Evolutionary conservation across 2,888 invertebrate genomes (phyloP).

Genomic region (Pelosia muscerda): DNA sequence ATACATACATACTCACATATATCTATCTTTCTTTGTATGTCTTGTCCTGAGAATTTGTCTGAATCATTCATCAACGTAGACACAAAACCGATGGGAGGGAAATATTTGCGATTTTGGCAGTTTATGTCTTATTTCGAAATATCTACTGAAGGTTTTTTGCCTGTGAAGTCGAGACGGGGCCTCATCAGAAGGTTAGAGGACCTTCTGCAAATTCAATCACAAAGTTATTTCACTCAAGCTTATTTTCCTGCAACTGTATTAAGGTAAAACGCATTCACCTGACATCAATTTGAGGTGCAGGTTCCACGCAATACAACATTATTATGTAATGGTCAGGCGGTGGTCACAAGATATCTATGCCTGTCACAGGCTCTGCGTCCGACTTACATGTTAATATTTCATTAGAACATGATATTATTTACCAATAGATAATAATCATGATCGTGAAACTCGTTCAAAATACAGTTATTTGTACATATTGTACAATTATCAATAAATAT

Average conservation of each 20-base stretch:
- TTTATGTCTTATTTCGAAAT: too few relatives aligned
- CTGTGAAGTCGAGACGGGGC: too few relatives aligned
- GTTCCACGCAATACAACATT: slow-evolving; percentile 13
- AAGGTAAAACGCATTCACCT: slow-evolving; percentile 11
- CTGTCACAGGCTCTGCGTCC: slow-evolving; percentile 14
- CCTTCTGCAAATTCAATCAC: neutral
- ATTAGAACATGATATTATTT: slow-evolving; percentile 3
- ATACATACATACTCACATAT: too few relatives aligned
- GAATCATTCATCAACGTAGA: too few relatives aligned
- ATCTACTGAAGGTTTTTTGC: too few relatives aligned
- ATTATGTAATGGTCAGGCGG: slow-evolving; percentile 19
- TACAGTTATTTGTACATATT: neutral
- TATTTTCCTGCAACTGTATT: neutral
- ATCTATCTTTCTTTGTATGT: too few relatives aligned
- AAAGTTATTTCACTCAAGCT: slow-evolving; percentile 1
- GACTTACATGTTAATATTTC: slow-evolving; percentile 8
- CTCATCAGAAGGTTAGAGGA: neutral
- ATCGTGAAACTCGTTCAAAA: neutral
- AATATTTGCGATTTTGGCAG: too few relatives aligned
- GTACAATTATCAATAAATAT: neutral
- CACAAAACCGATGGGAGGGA: too few relatives aligned
- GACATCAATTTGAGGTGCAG: slow-evolving; percentile 25
- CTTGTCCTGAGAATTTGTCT: too few relatives aligned
- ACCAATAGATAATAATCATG: neutral
- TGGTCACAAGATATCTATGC: slow-evolving; percentile 31